Base-by-base conservation (phyloP, 2,113 vertebrate genomes). In the Corydoras sp. region DNA sequence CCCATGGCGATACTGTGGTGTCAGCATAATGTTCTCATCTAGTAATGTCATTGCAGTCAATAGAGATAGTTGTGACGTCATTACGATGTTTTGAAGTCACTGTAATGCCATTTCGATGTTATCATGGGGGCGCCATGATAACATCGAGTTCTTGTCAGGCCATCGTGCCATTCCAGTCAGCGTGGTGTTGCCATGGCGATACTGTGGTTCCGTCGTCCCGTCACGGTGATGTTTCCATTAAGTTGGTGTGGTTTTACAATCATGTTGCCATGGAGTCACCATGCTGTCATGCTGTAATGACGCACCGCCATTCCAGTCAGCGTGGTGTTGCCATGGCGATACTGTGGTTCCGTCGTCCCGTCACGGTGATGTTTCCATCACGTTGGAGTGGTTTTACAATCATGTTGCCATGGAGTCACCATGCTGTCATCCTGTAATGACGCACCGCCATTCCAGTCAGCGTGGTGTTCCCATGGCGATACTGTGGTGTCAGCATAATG, bases 311-410 rank as follows among this genome's bases (percentile, higher is more conserved):
- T 65, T 14, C 15, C 15, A 13, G 49, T 54, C 15, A 8, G 4
- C n/a, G 9, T 58, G 18, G 54, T 59, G 65, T 73, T 71, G 80
- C 83, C 82, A 85, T 84, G 79, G 58, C 50, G 24, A 10, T 30
- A 60, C 18, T n/a, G 4, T 9, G 58, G 48, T 9, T n/a, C n/a
- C n/a, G n/a, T n/a, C n/a, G n/a, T n/a, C n/a, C n/a, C n/a, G 30
- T 56, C 65, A 55, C 35, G 56, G 3, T 62, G 12, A 62, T 59
- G 55, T 48, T 4, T 2, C 66, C 55, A 54, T 29, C n/a, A 32
- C 43, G 66, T 14, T n/a, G 30, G 24, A 14, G 13, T 59, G 15
- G 43, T n/a, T 35, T 30, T n/a, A 31, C 12, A 12, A 11, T 60
- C 10, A 15, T 7, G 31, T 48, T 31, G 14, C 15, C 3, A 30